Conservation (phyloP, 2,888 invertebrate genomes). For the Antheraea assamensis region DNA sequence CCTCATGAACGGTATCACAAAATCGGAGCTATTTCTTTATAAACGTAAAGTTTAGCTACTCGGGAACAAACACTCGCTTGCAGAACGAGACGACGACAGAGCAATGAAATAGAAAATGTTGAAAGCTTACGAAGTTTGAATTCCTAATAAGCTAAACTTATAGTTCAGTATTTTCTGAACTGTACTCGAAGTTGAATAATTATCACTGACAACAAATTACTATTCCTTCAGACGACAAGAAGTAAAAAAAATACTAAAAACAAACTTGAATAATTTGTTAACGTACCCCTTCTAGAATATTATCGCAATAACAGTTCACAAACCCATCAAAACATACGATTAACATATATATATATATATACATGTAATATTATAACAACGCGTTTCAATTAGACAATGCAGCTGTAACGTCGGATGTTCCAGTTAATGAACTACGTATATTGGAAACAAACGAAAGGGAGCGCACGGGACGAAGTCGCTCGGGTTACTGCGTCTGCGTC, state of each 20-base stretch:
- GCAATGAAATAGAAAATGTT: constrained; percentile 42
- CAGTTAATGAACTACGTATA: constrained; percentile 19
- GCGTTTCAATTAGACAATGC: constrained; percentile 20
- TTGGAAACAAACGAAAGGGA: constrained; percentile 50
- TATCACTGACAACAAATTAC: constrained; percentile 20
- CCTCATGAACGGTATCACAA: constrained; percentile 31
- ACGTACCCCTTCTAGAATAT: constrained; percentile 31
- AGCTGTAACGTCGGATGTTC: constrained; percentile 21
- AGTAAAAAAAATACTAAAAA: constrained; percentile 32
- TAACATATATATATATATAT: constrained; percentile 7
- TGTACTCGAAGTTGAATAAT: constrained; percentile 28
- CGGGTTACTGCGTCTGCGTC: constrained; percentile 76
- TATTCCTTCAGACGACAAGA: constrained; percentile 16
- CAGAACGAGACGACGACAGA: constrained; percentile 42
- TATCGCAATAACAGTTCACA: constrained; percentile 19
- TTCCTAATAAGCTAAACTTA: constrained; percentile 40
- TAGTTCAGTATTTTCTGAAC: constrained; percentile 33
- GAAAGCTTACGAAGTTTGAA: constrained; percentile 47
- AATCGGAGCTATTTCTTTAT: constrained; percentile 47
- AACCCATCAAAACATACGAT: constrained; percentile 15
- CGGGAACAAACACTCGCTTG: constrained; percentile 36
- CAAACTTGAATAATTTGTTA: constrained; percentile 40
- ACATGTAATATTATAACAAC: constrained; percentile 16
- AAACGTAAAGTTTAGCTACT: constrained; percentile 52
- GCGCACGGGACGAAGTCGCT: constrained; percentile 75